A percentile compares a stretch with the other conserved stretches of the same genome.
These are phyloP conservation scores for Drosophila takahashii DNA, from an alignment of 1,140 invertebrate genomes.

Conservation along the genomic window DNA sequence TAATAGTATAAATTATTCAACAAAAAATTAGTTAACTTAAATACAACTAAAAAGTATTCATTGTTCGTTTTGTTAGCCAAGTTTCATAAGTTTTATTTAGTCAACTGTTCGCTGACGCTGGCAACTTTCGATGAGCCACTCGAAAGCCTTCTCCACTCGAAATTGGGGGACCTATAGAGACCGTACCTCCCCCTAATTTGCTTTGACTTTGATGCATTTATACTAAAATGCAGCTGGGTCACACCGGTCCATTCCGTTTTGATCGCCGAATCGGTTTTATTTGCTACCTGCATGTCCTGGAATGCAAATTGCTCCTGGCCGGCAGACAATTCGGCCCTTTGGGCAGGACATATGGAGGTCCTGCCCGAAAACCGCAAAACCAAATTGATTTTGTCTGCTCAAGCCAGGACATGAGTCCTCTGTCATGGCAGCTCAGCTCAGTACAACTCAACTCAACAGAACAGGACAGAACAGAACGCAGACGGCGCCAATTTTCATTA, in stretches of 20 bases:
- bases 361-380: constrained; percentile 74
- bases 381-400: constrained; percentile 82
- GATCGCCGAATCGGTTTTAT: constrained; percentile 44
- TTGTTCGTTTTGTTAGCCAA: background rate
- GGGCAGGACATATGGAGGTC: constrained; percentile 6
- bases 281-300: constrained; percentile 42
- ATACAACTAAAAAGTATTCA: background rate
- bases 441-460: constrained; percentile 11
- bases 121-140: constrained; percentile 59
- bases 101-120: constrained; percentile 46
- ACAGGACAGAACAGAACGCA: constrained; percentile 28
- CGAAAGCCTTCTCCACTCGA: constrained; percentile 16
- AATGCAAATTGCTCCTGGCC: constrained; percentile 54
- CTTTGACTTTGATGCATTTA: constrained; percentile 71
- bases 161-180: background rate
- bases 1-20: no score
- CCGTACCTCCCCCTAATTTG: constrained; percentile 42
- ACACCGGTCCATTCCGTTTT: constrained; percentile 19
- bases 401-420: constrained; percentile 47
- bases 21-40: no score
- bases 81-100: constrained; percentile 25
- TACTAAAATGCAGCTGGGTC: constrained; percentile 67
- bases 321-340: constrained; percentile 28
- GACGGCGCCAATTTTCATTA: constrained; percentile 77
- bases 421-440: constrained; percentile 5